Conservation (phyloP, 2,888 invertebrate genomes). For the Sericinus montela region DNA sequence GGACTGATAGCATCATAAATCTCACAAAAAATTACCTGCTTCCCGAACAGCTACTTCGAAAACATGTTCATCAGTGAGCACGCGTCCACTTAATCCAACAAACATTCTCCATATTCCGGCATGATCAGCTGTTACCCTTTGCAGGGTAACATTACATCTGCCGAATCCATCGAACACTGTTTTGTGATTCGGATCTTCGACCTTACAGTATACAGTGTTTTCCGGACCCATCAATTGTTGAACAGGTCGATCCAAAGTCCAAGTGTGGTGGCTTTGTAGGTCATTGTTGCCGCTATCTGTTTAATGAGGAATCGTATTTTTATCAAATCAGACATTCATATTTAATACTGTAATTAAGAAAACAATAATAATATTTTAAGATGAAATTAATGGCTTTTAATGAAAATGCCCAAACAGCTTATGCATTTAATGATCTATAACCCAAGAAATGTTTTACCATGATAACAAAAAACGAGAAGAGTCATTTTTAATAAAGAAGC, state of each 20-base stretch:
- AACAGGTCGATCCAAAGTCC: conserved; percentile 36
- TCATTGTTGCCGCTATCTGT: conserved; percentile 2
- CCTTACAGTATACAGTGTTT: conserved; percentile 50
- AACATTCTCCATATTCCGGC: conserved; percentile 48
- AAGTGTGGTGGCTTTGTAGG: conserved; percentile 14
- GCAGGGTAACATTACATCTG: conserved; percentile 43
- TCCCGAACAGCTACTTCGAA: conserved; percentile 37
- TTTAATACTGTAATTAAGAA: no score
- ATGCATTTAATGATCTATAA: no score
- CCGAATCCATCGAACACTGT: conserved; percentile 51
- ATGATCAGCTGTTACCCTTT: conserved; percentile 39
- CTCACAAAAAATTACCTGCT: conserved; percentile 33
- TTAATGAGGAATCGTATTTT: neutral
- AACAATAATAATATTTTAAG: neutral
- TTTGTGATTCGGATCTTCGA: conserved; percentile 34
- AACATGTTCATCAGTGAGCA: conserved; percentile 34
- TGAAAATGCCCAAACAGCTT: no score
- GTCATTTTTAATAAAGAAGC: no score
- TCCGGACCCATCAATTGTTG: conserved; percentile 43
- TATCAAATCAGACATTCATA: neutral
- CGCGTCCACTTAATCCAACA: conserved; percentile 39
- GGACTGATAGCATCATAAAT: neutral
- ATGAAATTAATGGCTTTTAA: no score
- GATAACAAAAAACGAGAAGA: no score
- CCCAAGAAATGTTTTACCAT: no score